phyloP scores from a whole-genome alignment of 2,113 vertebrate species.

The Oryzias celebensis region DNA sequence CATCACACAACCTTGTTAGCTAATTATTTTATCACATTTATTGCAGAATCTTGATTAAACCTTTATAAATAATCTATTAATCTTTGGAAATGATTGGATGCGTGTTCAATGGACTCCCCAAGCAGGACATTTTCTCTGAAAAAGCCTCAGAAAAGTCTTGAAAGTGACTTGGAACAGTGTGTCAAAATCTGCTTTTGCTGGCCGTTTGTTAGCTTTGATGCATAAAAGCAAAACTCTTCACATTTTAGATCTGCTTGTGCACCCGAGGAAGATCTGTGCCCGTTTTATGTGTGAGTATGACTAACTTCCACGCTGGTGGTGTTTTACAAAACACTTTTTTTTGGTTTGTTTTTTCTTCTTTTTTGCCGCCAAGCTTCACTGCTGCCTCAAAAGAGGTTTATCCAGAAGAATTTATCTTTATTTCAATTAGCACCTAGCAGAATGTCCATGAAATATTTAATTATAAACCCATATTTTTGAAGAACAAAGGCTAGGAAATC shows the following conservation, averaged over 20 bases:
- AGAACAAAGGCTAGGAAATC: no score
- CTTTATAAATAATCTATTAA: no score
- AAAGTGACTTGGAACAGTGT: neutral
- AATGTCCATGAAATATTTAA: no score
- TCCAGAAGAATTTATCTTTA: slow-evolving; percentile 71
- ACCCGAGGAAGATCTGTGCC: slow-evolving; percentile 91
- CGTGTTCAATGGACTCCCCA: no score
- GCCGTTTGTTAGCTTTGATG: slow-evolving; percentile 81
- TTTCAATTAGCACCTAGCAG: no score
- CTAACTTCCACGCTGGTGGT: slow-evolving; percentile 77
- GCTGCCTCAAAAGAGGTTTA: slow-evolving; percentile 65
- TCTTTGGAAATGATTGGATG: no score
- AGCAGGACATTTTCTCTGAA: no score
- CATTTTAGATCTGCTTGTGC: slow-evolving; percentile 96
- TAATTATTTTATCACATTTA: no score
- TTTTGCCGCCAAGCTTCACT: slow-evolving; percentile 64
- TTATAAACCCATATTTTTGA: no score
- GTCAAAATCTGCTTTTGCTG: slow-evolving; percentile 66
- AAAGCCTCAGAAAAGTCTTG: neutral
- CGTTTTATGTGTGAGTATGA: slow-evolving; percentile 97
- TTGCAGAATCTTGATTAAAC: no score
- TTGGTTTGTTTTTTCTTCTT: slow-evolving; percentile 21
- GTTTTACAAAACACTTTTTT: slow-evolving; percentile 36
- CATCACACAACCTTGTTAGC: neutral
- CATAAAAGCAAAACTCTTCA: slow-evolving; percentile 88